Base-by-base conservation (phyloP, 2,797 vertebrate species). In the Oreochromis mossambicus region DNA sequence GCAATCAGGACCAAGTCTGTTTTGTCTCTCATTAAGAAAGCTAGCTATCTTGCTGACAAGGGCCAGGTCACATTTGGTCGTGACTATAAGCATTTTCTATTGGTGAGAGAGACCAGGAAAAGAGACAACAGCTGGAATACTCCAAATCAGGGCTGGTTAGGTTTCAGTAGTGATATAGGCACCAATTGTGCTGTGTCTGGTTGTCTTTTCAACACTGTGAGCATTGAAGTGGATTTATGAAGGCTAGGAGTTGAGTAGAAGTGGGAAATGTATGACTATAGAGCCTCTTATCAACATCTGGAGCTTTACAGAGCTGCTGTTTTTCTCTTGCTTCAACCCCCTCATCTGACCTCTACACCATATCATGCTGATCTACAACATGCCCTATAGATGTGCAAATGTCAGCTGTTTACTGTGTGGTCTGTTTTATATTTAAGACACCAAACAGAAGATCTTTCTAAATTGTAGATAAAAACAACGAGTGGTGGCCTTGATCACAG, bases 11-110 rank as follows among this genome's bases (percentile, higher is more conserved):
- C 91, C 56, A 38, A 88, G 95, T 93, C 93, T 94, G 92, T 88
- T 95, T 95, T 92, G 83, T 92, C 92, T 95, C 92, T 94, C 94
- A 94, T 94, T 92, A 94, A 92, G 87, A 95, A 92, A 84, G 68
- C 90, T 78, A 88, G 92, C 93, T 94, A 94, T 95, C 95, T 95
- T 88, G 79, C 90, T 92, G 94, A 95, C 94, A 94, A 93, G 86
- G 84, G 81, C 89, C 84, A 87, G 94, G 90, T 94, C 94, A 94
- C 89, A 88, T 93, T 92, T 91, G 83, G 89, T 93, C 79, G 54
- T 80, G 83, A 89, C 90, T 93, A 86, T 85, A 86, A 87, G 85
- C 79, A 48, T 91, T 94, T 92, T 92, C 84, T 90, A 85, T 79
- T 19, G 54, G 70, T 89, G 88, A 84, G 91, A 92, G 76, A 63